phyloP scores from a whole-genome alignment of 2,797 vertebrate genomes.

The Bufotes viridis region DNA sequence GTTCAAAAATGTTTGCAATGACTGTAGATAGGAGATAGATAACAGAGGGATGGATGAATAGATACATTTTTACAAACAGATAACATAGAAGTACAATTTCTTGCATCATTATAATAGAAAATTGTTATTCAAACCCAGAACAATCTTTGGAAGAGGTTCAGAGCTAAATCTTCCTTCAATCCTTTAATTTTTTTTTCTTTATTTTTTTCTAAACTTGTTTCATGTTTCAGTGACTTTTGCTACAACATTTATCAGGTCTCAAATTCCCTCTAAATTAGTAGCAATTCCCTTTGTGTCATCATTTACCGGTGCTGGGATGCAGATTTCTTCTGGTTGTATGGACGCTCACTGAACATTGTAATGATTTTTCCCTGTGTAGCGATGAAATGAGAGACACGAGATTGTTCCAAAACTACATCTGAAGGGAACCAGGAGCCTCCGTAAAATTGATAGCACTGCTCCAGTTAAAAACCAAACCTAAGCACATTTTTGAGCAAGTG shows the following conservation, averaged over 20 bases:
- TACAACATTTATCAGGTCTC: neutral
- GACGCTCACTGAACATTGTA: constrained; percentile 8
- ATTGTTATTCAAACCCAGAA: no score
- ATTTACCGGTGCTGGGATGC: neutral
- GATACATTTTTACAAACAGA: no score
- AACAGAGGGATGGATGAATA: no score
- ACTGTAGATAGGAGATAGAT: no score
- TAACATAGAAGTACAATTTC: no score
- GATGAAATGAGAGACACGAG: neutral
- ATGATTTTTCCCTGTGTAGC: constrained; percentile 2
- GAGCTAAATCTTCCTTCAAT: neutral
- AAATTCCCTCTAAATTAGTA: neutral
- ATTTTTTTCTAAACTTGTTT: neutral
- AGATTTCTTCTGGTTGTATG: neutral
- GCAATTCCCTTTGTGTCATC: neutral
- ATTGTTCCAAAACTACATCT: constrained; percentile 2
- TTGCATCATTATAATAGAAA: neutral
- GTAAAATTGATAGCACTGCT: constrained; percentile 34
- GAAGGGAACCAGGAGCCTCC: neutral
- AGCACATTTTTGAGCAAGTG: constrained; percentile 9
- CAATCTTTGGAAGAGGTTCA: neutral
- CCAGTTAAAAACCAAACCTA: constrained; percentile 18
- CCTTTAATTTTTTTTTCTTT: neutral
- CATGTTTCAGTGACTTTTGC: neutral
- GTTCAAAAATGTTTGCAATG: neutral